These are phyloP conservation scores for Cephalopterus ornatus DNA, from an alignment of 2,113 vertebrate species.

Conservation along the genomic window DNA sequence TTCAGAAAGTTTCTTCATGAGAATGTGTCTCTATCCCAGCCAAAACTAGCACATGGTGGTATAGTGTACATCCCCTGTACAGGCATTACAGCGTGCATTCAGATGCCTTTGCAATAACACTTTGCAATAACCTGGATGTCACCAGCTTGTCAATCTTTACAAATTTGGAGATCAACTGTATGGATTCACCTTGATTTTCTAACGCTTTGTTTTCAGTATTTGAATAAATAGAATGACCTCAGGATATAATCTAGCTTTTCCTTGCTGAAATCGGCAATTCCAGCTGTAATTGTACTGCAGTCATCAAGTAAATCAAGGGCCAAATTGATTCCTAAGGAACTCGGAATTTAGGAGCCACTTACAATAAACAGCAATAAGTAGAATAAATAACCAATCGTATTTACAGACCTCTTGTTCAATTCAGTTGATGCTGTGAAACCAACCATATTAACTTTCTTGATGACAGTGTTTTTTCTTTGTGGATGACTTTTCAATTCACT, in stretches of 20 bases:
- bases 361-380: background rate
- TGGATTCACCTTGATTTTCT: background rate
- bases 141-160: background rate
- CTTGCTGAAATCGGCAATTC: background rate
- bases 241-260: background rate
- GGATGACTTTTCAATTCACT: background rate
- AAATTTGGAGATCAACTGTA: background rate
- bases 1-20: background rate
- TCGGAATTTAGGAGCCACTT: background rate
- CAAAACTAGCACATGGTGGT: background rate
- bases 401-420: background rate
- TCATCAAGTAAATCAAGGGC: background rate
- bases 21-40: background rate
- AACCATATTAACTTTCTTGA: background rate
- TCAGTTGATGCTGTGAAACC: background rate
- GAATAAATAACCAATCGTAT: background rate
- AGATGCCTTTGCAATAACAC: background rate
- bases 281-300: background rate
- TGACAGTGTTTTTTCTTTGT: background rate
- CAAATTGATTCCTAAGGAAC: background rate
- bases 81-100: background rate
- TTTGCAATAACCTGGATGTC: background rate
- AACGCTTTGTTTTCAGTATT: background rate
- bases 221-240: background rate
- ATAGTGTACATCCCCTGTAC: rapidly evolving